Percentiles rank a stretch among this genome's conserved stretches.
Evolutionary conservation across 1,140 invertebrate species (phyloP).

Genomic region (Bombus pyrosoma): DNA sequence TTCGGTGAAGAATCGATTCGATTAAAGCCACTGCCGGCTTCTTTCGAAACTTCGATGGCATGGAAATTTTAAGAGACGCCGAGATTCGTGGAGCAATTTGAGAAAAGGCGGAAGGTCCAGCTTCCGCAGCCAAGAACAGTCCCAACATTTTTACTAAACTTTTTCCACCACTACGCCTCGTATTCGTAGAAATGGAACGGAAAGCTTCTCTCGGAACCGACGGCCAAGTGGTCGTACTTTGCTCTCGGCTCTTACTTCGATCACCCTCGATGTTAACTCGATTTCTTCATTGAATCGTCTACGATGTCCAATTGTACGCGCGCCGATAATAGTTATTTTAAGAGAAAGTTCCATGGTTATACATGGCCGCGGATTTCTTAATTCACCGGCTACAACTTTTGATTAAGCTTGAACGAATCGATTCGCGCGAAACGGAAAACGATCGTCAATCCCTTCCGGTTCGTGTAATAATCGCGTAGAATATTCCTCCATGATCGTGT

Average conservation of each 20-base stretch:
- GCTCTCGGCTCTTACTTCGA: conserved; percentile 23
- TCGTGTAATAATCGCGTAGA: not conserved
- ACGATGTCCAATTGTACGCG: conserved; percentile 29
- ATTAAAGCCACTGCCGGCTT: not conserved
- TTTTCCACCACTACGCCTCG: not conserved
- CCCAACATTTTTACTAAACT: not conserved
- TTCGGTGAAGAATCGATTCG: not conserved
- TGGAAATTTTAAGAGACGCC: not conserved
- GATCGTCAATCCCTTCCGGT: not conserved
- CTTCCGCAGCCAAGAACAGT: conserved; percentile 8
- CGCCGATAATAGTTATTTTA: conserved; percentile 46
- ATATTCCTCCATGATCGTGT: too few relatives aligned
- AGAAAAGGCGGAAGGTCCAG: not conserved
- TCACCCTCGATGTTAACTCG: conserved; percentile 46
- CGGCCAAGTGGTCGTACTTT: conserved; percentile 25
- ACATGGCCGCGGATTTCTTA: conserved; percentile 23
- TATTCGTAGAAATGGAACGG: conserved; percentile 35
- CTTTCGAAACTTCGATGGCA: not conserved
- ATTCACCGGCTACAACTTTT: not conserved
- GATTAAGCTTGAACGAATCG: not conserved
- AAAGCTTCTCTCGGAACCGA: conserved; percentile 1
- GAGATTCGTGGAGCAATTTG: not conserved
- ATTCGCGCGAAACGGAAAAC: not conserved
- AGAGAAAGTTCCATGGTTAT: not conserved
- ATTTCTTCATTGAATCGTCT: conserved; percentile 37